Percentiles rank a stretch among this genome's conserved stretches.
Evolutionary conservation across 2,797 vertebrate species (phyloP).

Genomic region (Poecile montanus): DNA sequence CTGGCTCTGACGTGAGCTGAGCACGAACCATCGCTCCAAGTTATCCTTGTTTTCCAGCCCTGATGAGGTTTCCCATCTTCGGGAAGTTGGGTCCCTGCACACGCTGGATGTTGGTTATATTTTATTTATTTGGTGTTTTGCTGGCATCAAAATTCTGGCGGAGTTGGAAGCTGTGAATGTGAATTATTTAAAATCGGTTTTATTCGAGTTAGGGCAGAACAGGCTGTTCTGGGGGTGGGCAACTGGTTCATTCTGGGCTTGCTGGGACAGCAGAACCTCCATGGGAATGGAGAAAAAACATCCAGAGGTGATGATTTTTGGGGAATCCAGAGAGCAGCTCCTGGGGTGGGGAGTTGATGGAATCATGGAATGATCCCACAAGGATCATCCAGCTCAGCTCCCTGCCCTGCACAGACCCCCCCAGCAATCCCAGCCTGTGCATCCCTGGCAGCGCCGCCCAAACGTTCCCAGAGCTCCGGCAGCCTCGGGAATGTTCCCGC

Average conservation of each 20-base stretch:
- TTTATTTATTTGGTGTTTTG: not conserved
- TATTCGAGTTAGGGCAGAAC: not conserved
- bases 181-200: not conserved
- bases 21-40: not conserved
- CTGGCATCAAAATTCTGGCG: not conserved
- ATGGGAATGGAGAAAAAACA: accelerated
- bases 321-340: not conserved
- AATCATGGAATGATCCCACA: not conserved
- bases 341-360: not conserved
- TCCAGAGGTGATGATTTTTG: too few relatives aligned
- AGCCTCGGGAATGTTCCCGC: not conserved
- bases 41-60: not conserved
- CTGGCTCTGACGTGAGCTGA: not conserved
- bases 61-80: not conserved
- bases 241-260: not conserved
- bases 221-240: not conserved
- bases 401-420: not conserved
- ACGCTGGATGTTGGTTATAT: not conserved
- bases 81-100: not conserved
- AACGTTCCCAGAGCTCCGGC: not conserved
- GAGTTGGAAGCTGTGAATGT: not conserved
- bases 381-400: not conserved
- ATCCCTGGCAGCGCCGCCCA: not conserved
- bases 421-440: not conserved
- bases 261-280: not conserved